Percentiles rank a stretch among this genome's conserved stretches.
Conservation (phyloP, 2,797 vertebrate species). For the Siniperca undulata region DNA sequence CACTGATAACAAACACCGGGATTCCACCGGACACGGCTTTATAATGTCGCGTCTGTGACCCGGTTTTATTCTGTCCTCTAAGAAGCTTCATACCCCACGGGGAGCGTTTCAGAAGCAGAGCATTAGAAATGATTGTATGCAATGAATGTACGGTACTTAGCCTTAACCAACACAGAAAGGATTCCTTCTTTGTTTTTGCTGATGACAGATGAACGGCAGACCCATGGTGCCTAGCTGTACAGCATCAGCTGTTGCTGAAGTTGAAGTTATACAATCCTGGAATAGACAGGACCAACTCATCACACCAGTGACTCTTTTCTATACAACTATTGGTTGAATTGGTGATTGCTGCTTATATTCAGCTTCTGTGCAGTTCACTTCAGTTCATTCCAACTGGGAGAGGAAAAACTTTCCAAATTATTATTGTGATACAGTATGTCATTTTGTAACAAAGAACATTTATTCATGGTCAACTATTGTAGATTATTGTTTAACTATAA, state of each 20-base stretch:
- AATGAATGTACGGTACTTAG: not conserved
- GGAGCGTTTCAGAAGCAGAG: too few relatives aligned
- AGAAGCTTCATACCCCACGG: too few relatives aligned
- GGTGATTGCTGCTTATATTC: not conserved
- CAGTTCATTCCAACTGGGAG: not conserved
- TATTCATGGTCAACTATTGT: not conserved
- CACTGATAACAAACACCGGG: too few relatives aligned
- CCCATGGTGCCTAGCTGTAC: not conserved
- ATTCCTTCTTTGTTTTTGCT: not conserved
- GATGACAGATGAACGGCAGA: constrained; percentile 1
- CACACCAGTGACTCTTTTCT: not conserved
- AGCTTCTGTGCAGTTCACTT: not conserved
- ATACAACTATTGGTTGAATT: not conserved
- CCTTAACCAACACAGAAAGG: not conserved
- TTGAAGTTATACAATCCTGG: not conserved
- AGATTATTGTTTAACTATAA: not conserved
- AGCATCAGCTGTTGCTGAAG: not conserved
- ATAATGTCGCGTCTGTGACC: too few relatives aligned
- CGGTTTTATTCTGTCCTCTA: too few relatives aligned
- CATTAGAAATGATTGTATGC: not conserved
- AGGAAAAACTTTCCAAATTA: not conserved
- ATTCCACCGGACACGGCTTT: too few relatives aligned
- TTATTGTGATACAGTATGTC: not conserved
- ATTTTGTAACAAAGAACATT: not conserved
- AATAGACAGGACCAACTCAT: not conserved